phyloP scores from a whole-genome alignment of 2,797 vertebrate genomes.

The Falco naumanni region DNA sequence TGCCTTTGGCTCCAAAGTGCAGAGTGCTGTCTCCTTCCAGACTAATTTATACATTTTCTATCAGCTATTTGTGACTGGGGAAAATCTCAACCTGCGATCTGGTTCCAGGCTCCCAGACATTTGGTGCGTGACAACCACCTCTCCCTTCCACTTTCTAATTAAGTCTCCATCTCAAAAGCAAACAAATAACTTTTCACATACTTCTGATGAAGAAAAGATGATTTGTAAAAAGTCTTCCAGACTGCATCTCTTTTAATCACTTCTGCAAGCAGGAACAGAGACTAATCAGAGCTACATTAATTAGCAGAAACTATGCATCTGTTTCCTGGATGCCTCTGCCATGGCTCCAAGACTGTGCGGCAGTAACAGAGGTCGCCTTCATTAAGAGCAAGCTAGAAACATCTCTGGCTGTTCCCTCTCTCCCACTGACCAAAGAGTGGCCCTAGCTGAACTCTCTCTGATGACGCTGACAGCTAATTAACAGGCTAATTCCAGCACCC shows the following conservation, averaged over 20 bases:
- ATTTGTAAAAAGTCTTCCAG: background rate
- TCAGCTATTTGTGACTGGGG: background rate
- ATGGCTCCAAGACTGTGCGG: accelerated
- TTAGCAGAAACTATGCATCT: background rate
- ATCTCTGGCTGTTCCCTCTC: background rate
- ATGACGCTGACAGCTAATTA: background rate
- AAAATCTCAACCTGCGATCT: background rate
- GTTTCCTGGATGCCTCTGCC: background rate
- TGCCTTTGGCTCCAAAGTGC: background rate
- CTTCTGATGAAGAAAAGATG: background rate
- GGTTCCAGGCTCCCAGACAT: background rate
- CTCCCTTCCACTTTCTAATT: background rate
- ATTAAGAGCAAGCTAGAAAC: background rate
- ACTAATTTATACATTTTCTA: background rate
- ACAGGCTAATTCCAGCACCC: background rate
- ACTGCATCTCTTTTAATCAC: background rate
- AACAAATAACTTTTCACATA: background rate
- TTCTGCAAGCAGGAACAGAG: background rate
- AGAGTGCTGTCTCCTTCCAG: slow-evolving; percentile 14
- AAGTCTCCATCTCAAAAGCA: background rate
- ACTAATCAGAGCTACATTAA: background rate
- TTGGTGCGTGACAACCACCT: background rate
- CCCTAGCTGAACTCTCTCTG: background rate
- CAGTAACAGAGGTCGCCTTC: background rate
- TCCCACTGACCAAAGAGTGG: background rate